Percentiles rank a stretch among this genome's conserved stretches.
These are phyloP conservation scores for Idaea straminata DNA, from an alignment of 2,888 invertebrate genomes.

Conservation along the genomic window DNA sequence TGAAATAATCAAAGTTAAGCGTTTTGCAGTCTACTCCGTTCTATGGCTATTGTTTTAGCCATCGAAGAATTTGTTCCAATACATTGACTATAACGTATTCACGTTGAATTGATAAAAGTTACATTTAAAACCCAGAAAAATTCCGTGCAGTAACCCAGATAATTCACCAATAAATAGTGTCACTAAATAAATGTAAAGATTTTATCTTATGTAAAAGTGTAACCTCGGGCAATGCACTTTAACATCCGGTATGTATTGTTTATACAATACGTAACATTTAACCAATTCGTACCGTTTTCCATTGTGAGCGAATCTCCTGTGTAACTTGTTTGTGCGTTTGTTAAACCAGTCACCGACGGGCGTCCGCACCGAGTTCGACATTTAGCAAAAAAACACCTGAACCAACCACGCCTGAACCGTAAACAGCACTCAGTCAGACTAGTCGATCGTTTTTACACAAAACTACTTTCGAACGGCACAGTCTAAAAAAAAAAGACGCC, in stretches of 20 bases:
- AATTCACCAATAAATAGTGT: background rate
- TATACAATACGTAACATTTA: conserved; percentile 30
- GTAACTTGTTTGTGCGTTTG: conserved; percentile 62
- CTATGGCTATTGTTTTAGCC: too few relatives aligned
- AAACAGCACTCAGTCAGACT: conserved; percentile 50
- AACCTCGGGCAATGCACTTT: conserved; percentile 31
- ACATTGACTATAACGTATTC: background rate
- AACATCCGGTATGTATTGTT: conserved; percentile 35
- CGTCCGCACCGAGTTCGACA: conserved; percentile 64
- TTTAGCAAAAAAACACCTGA: conserved; percentile 47
- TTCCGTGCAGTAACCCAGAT: background rate
- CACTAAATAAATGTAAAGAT: background rate
- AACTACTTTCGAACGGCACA: conserved; percentile 53
- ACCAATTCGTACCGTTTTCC: conserved; percentile 66
- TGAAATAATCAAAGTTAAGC: background rate
- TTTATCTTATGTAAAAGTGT: conserved; percentile 8
- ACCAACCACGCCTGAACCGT: conserved; percentile 40
- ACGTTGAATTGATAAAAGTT: background rate
- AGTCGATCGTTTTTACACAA: conserved; percentile 41
- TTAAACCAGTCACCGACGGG: conserved; percentile 70
- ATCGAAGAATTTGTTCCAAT: background rate
- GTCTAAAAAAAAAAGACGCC: conserved; percentile 53
- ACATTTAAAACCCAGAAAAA: background rate
- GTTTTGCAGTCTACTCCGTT: background rate
- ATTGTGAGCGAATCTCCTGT: conserved; percentile 65